Conservation (phyloP, 2,888 invertebrate genomes). For the Stenodera caucasica region DNA sequence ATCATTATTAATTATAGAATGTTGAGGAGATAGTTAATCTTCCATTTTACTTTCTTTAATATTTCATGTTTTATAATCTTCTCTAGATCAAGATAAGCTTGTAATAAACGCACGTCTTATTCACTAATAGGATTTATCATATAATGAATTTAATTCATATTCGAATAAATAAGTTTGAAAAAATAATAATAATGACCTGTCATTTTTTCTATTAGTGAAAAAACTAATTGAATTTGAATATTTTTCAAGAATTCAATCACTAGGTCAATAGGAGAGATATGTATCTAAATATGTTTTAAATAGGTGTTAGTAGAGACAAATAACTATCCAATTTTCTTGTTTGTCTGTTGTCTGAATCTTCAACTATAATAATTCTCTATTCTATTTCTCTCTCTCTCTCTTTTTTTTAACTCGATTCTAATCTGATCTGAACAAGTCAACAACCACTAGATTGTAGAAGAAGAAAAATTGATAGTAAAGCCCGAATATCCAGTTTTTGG, state of each 20-base stretch:
- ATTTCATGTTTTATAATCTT: neutral
- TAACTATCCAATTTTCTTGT: neutral
- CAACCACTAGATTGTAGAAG: neutral
- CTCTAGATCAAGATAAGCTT: neutral
- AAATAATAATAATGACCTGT: neutral
- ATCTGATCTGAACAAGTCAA: neutral
- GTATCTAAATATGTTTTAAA: neutral
- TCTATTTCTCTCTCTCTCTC: neutral
- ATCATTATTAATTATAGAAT: neutral
- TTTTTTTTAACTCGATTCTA: neutral
- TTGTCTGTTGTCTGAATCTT: too few species aligned
- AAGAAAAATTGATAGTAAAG: neutral
- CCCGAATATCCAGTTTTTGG: neutral
- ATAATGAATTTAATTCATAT: neutral
- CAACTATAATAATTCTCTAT: too few species aligned
- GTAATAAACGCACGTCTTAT: neutral
- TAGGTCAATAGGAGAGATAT: neutral
- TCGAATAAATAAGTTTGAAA: neutral
- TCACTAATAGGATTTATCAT: neutral
- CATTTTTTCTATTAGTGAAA: neutral
- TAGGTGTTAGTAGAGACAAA: neutral
- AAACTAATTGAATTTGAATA: neutral
- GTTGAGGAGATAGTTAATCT: neutral
- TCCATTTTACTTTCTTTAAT: neutral
- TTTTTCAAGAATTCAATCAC: neutral